Conservation (phyloP, 2,797 vertebrate genomes). For the Sebastes steindachneri region DNA sequence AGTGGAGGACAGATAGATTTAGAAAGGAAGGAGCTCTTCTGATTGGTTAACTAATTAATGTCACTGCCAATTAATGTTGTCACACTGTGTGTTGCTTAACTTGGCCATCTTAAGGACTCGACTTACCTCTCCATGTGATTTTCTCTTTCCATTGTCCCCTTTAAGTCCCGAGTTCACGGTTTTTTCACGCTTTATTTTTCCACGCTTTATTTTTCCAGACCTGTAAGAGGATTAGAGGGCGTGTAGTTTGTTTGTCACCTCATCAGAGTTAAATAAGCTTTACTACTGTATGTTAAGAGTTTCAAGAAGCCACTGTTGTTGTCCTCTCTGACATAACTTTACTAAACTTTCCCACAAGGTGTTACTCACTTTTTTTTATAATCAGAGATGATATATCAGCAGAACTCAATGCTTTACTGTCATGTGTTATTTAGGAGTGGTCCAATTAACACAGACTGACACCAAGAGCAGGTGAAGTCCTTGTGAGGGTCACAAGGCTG, state of each 20-base stretch:
- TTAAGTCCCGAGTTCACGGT: constrained; percentile 22
- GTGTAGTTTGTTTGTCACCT: constrained; percentile 52
- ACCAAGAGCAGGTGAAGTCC: background rate
- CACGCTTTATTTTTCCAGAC: constrained; percentile 40
- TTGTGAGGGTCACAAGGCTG: constrained; percentile 5
- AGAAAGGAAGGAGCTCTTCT: background rate
- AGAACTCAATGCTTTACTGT: background rate
- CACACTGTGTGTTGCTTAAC: background rate
- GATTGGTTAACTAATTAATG: background rate
- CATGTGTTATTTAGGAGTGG: background rate
- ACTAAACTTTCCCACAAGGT: background rate
- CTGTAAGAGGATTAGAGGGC: constrained; percentile 64
- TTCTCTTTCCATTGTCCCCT: constrained; percentile 41
- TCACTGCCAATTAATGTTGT: background rate
- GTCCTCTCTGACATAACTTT: background rate
- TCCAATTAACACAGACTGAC: background rate
- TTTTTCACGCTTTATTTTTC: constrained; percentile 36
- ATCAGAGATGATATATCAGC: background rate
- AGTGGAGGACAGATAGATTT: background rate
- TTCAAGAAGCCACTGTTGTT: background rate
- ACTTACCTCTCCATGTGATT: constrained; percentile 43
- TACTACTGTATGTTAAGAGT: background rate
- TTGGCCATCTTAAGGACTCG: constrained; percentile 4
- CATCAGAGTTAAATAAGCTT: constrained; percentile 2
- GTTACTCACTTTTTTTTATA: background rate